Percentiles rank a stretch among this genome's conserved stretches.
These are phyloP conservation scores for Cephus runcator DNA, from an alignment of 2,888 invertebrate species.

Conservation along the genomic window DNA sequence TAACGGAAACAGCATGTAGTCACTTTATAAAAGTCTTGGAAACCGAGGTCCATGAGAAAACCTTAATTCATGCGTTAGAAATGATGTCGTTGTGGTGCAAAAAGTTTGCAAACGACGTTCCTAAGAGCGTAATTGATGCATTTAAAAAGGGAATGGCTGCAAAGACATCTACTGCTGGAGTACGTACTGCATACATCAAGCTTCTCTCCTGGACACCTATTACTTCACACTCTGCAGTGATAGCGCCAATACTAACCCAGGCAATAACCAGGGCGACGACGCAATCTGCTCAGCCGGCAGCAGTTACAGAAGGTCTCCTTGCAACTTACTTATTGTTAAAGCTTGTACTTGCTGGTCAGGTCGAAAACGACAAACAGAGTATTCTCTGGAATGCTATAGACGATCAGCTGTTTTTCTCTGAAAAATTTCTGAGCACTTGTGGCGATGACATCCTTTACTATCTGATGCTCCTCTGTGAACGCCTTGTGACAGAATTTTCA, in stretches of 20 bases:
- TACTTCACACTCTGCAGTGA: constrained; percentile 43
- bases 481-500: constrained; percentile 76
- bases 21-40: constrained; percentile 83
- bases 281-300: constrained; percentile 78
- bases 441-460: constrained; percentile 77
- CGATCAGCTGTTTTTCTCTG: constrained; percentile 84
- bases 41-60: constrained; percentile 92
- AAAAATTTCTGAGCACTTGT: constrained; percentile 80
- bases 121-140: constrained; percentile 73
- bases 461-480: constrained; percentile 80
- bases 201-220: constrained; percentile 68
- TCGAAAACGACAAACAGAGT: constrained; percentile 67
- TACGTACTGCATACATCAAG: constrained; percentile 83
- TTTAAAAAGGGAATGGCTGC: constrained; percentile 79
- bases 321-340: constrained; percentile 77
- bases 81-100: constrained; percentile 84
- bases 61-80: constrained; percentile 82
- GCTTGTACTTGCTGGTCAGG: constrained; percentile 67
- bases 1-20: constrained; percentile 73
- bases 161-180: constrained; percentile 81
- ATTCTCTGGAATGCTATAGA: constrained; percentile 78
- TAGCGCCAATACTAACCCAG: constrained; percentile 74
- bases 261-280: constrained; percentile 80
- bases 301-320: constrained; percentile 78
- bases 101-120: constrained; percentile 74